Base-by-base conservation (phyloP, 64 coral and sea anemone species). In the Montipora foliosa region DNA sequence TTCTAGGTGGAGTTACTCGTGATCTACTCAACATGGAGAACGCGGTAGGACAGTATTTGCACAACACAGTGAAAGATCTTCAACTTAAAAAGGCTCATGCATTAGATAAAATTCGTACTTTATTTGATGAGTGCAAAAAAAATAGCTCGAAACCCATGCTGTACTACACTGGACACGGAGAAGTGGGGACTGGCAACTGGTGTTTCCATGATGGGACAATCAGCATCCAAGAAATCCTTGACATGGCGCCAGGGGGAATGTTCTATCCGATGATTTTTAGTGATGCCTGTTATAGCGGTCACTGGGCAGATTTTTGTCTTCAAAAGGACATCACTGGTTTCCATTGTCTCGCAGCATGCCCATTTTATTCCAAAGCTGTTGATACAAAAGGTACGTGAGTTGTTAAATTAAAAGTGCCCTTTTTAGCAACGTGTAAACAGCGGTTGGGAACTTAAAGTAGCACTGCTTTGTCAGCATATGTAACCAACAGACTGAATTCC, bases 121-220 rank as follows among this genome's bases (percentile, higher is more conserved):
- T 44, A 25, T 76, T 76, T 76, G 13, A 46, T 12, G 44, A 2
- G 15, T 76, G 74, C 74, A 44, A 46, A 46, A 11, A 2, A 13
- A 44, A 44, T 14, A 4, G 44, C 24, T 25, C 1, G 3, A 1
- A 76, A 2, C 74, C 74, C 15, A 45, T 45, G 29, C 29, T 76
- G 10, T 76, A 76, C 74, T 76, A 76, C 44, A 76, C 74, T 76
- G 74, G 74, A 37, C 74, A 76, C 12, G 74, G 74, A 13, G 74
- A 76, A 46, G 29, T 44, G 2, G 74, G 74, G 11, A 76, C 37
- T 44, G 74, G 74, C 8, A 46, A 76, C 74, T 76, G 74, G 74
- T 76, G 74, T 8, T 76, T 76, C 16, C 0, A 25, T 16, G 74
- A 76, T 76, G 74, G 74, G 74, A 76, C 25, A 76, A 46, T 76